A percentile compares a stretch with the other conserved stretches of the same genome.
phyloP scores from a whole-genome alignment of 2,113 vertebrate genomes.

The Pedetes capensis region DNA sequence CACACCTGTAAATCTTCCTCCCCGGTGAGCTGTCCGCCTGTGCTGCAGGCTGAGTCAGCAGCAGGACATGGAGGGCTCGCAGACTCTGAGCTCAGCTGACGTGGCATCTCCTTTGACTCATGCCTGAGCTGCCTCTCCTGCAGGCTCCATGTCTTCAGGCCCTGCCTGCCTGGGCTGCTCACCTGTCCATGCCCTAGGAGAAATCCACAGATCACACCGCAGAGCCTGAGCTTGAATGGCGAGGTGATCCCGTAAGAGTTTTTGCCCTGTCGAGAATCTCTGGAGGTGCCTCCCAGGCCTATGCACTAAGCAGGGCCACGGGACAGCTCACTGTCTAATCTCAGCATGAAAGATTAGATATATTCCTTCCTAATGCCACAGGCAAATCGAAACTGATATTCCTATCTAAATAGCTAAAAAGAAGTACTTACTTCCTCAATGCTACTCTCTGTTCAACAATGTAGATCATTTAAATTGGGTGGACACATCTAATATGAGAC shows the following conservation, averaged over 20 bases:
- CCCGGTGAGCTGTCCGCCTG: neutral
- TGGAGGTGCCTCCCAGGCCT: neutral
- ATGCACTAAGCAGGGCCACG: fast-evolving
- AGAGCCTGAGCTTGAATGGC: neutral
- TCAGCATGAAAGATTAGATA: neutral
- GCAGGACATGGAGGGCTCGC: neutral
- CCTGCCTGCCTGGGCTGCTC: fast-evolving
- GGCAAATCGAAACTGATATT: neutral
- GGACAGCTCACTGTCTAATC: neutral
- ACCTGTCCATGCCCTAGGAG: neutral
- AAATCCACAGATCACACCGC: neutral
- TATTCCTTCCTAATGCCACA: fast-evolving
- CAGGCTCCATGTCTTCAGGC: neutral
- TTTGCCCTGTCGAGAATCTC: neutral
- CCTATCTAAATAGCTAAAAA: neutral
- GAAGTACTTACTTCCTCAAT: neutral
- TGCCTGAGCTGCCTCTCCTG: neutral
- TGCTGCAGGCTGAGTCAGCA: neutral
- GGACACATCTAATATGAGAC: neutral
- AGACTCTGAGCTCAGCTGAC: neutral
- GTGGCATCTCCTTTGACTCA: neutral
- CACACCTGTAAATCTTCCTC: neutral
- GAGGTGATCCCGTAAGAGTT: neutral
- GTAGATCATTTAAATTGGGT: neutral
- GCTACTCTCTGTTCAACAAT: neutral